phyloP scores from a whole-genome alignment of 1,140 invertebrate genomes.

The Drosophila nikananu region DNA sequence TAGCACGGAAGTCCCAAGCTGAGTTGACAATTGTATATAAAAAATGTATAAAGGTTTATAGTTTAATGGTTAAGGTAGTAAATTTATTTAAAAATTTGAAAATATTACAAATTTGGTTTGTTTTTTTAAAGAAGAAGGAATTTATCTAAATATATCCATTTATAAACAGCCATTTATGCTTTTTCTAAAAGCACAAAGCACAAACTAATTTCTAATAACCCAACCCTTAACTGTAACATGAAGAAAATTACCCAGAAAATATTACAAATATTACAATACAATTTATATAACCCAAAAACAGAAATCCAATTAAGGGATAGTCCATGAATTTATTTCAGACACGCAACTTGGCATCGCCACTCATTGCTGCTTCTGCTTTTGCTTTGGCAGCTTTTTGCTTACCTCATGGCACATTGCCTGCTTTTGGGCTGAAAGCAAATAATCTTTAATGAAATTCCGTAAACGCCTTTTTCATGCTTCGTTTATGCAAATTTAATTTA shows the following conservation, averaged over 20 bases:
- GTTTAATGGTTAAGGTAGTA: background rate
- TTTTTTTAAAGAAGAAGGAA: no score
- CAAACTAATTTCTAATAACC: no score
- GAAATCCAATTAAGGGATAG: background rate
- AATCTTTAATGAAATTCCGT: background rate
- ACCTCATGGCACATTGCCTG: slow-evolving; percentile 49
- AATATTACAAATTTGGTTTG: background rate
- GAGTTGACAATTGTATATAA: background rate
- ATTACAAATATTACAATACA: background rate
- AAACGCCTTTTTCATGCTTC: slow-evolving; percentile 15
- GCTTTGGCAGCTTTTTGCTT: background rate
- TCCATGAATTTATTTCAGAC: background rate
- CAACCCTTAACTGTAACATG: no score
- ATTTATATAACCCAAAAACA: no score
- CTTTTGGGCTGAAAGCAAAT: slow-evolving; percentile 57
- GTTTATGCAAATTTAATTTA: slow-evolving; percentile 57
- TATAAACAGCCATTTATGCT: background rate
- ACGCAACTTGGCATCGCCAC: background rate
- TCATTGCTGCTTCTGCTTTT: background rate
- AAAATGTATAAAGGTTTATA: background rate
- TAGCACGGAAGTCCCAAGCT: slow-evolving; percentile 8
- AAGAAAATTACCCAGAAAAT: background rate
- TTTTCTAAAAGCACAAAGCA: background rate
- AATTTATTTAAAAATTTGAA: background rate
- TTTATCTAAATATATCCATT: no score